Base-by-base conservation (phyloP, 2,797 vertebrate genomes). In the Hirundo rustica region DNA sequence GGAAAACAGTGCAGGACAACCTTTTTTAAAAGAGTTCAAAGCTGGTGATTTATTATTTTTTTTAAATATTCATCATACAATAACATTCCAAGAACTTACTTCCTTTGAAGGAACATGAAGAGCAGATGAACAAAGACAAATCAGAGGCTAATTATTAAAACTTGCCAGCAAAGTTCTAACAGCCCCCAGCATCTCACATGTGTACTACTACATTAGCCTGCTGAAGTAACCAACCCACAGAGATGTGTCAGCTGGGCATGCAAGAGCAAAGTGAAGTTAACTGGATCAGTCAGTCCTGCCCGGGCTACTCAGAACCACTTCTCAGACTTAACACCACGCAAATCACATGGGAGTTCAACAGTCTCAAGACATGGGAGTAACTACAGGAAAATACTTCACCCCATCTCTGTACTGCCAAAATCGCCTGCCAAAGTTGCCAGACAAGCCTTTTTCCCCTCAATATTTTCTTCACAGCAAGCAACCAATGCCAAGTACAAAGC, bases 251-350 rank as follows among this genome's bases (percentile, higher is more conserved):
- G 60, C 48, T 40, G 84, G 55, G 70, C 82, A 93, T 5, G 64
- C 70, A 89, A 29, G 54, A 93, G 82, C 75, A 55, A 80, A 66
- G 47, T 26, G 62, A 92, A 95, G 75, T 71, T 32, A 71, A 81
- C 47, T 58, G 65, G 19, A 72, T 74, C 93, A 54, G 75, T 66
- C 92, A 93, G 81, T 60, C 65, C 68, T 72, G 66, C 86, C 36
- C 44, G 1, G 22, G 75, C 54, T 48, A 25, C 72, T 77, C 47
- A 60, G 72, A 89, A 70, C 51, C 75, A 70, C 17, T 93, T 84
- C 78, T 67, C 78, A 92, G 87, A 40, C 58, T 19, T 11, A 71
- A 75, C 70, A 57, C 32, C 15, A 65, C 50, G 89, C 57, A 71
- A 62, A 84, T 64, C 92, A 85, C 79, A 62, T 5, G n/a, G 47